Conservation (phyloP, 2,888 invertebrate species). For the Chymomyza procnemis region DNA sequence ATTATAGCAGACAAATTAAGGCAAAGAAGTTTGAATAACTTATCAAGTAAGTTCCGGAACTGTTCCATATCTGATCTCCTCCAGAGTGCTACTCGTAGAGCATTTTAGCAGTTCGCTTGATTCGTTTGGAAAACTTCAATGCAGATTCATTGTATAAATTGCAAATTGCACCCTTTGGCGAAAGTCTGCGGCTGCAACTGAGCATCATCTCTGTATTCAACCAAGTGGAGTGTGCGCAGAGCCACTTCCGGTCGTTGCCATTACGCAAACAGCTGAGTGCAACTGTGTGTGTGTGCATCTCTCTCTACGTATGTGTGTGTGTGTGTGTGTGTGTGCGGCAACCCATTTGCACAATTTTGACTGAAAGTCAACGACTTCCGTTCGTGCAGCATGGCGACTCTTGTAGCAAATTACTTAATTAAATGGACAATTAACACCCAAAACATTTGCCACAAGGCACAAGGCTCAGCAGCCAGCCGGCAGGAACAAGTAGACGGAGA, state of each 20-base stretch:
- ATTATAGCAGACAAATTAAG: too few species aligned
- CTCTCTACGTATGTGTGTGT: too few species aligned
- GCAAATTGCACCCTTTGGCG: slow-evolving; percentile 24
- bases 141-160: slow-evolving; percentile 18
- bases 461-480: slow-evolving; percentile 6
- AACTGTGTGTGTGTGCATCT: slow-evolving; percentile 12
- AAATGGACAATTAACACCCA: slow-evolving; percentile 75
- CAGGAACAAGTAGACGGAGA: slow-evolving; percentile 18
- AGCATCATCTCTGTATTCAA: not conserved
- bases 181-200: slow-evolving; percentile 19
- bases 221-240: slow-evolving; percentile 6
- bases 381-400: slow-evolving; percentile 32
- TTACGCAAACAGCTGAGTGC: slow-evolving; percentile 15
- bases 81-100: not conserved
- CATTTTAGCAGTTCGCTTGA: not conserved
- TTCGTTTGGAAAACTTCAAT: not conserved
- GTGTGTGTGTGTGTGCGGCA: slow-evolving; percentile 4
- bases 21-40: too few species aligned
- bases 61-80: too few species aligned
- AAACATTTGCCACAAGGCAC: slow-evolving; percentile 31
- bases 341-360: slow-evolving; percentile 44
- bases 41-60: too few species aligned
- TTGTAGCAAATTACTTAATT: slow-evolving; percentile 74
- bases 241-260: slow-evolving; percentile 42
- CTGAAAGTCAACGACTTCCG: slow-evolving; percentile 76